These are phyloP conservation scores for Philopedon plagiatum DNA, from an alignment of 2,888 invertebrate species.

Conservation along the genomic window DNA sequence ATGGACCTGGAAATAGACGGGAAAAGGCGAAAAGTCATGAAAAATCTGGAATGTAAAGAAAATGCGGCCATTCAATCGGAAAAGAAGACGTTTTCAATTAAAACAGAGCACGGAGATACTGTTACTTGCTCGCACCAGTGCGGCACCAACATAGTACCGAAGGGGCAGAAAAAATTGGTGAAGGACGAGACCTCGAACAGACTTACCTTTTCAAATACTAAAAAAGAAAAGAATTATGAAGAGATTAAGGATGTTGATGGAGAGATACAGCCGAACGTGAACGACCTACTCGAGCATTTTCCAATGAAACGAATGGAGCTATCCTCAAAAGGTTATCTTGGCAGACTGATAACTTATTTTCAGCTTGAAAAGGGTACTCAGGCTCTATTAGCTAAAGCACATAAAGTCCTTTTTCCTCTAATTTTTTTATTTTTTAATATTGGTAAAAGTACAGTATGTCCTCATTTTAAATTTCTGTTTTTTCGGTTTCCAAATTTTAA, in stretches of 20 bases:
- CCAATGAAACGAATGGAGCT: slow-evolving; percentile 49
- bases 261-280: slow-evolving; percentile 45
- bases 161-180: slow-evolving; percentile 29
- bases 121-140: slow-evolving; percentile 52
- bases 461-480: too few species aligned
- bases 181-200: slow-evolving; percentile 39
- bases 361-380: too few species aligned
- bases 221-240: slow-evolving; percentile 14
- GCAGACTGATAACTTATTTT: too few species aligned
- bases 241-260: slow-evolving; percentile 20
- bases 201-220: slow-evolving; percentile 29
- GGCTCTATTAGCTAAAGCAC: too few species aligned
- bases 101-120: slow-evolving; percentile 55
- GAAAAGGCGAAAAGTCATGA: slow-evolving; percentile 38
- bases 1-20: slow-evolving; percentile 56
- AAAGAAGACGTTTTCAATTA: slow-evolving; percentile 49
- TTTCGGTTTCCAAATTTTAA: too few species aligned
- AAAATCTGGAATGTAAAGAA: slow-evolving; percentile 36
- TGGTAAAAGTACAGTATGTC: too few species aligned
- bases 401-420: too few species aligned
- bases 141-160: slow-evolving; percentile 45
- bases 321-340: slow-evolving; percentile 51
- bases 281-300: slow-evolving; percentile 51
- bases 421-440: too few species aligned
- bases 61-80: slow-evolving; percentile 2